Evolutionary conservation across 2,113 vertebrate species (phyloP).

Genomic region (Salvelinus fontinalis): DNA sequence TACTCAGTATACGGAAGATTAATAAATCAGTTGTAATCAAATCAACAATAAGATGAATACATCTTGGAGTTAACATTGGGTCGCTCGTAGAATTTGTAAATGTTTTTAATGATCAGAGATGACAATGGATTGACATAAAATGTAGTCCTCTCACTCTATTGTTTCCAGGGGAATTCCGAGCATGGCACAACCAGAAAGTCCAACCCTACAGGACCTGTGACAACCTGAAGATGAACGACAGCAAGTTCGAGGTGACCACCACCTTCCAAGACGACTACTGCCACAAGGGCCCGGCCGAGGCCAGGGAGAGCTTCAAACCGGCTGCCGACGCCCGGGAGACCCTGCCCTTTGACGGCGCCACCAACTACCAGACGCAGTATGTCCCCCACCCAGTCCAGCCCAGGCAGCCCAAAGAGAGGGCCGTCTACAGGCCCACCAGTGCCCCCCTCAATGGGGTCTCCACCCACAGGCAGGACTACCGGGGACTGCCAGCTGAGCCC

Average conservation of each 20-base stretch:
- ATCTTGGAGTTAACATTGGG: not conserved
- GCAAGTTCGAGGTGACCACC: slow-evolving; percentile 53
- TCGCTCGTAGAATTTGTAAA: not conserved
- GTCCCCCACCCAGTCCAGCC: slow-evolving; percentile 57
- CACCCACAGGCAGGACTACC: slow-evolving; percentile 60
- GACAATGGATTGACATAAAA: not conserved
- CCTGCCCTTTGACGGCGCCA: slow-evolving; percentile 58
- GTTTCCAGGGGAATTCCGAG: slow-evolving; percentile 73
- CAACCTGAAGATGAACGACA: slow-evolving; percentile 43
- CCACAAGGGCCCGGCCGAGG: slow-evolving; percentile 20
- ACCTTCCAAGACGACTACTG: slow-evolving; percentile 51
- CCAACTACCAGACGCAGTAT: slow-evolving; percentile 70
- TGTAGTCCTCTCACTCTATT: slow-evolving; percentile 23
- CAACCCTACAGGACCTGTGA: slow-evolving; percentile 31
- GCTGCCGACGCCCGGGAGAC: not conserved
- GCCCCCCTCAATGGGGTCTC: slow-evolving; percentile 62
- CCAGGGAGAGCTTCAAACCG: slow-evolving; percentile 60
- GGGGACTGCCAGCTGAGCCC: slow-evolving; percentile 26
- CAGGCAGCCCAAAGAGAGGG: slow-evolving; percentile 12
- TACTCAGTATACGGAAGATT: not conserved
- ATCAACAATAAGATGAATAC: not conserved
- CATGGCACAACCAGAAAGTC: slow-evolving; percentile 55
- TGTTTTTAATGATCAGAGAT: not conserved
- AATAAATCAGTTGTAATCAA: not conserved
- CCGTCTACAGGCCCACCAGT: slow-evolving; percentile 43